Percentiles rank a stretch among this genome's conserved stretches.
These are phyloP conservation scores for Ligdia adustata DNA, from an alignment of 2,888 invertebrate genomes.

Conservation along the genomic window DNA sequence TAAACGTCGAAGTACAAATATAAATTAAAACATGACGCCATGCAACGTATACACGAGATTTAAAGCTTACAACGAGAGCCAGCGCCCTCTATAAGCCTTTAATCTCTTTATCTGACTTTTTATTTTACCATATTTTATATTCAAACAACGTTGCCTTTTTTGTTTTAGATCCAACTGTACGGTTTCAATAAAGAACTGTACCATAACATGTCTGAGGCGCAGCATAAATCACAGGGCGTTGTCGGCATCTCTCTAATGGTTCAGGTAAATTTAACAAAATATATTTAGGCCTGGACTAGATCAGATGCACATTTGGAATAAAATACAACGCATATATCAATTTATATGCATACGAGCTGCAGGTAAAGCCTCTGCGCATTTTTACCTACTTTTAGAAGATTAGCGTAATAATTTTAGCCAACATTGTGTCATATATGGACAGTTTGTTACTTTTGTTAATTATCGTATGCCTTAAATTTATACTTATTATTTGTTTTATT, in stretches of 20 bases:
- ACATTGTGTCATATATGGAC: no score
- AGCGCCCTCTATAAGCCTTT: not conserved
- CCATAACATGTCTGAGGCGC: conserved; percentile 98
- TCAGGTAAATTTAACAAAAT: conserved; percentile 92
- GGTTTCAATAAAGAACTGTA: conserved; percentile 99
- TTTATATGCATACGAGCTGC: no score
- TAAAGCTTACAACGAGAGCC: not conserved
- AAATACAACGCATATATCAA: no score
- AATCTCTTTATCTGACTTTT: conserved; percentile 3
- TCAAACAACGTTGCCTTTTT: not conserved
- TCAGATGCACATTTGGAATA: no score
- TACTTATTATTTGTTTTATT: not conserved
- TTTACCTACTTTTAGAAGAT: no score
- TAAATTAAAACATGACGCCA: not conserved
- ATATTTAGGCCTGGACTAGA: no score
- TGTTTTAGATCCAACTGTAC: conserved; percentile 94
- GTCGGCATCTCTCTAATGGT: conserved; percentile 98
- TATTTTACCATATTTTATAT: not conserved
- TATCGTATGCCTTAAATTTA: not conserved
- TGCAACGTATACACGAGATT: not conserved
- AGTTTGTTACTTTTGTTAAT: no score
- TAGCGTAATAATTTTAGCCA: no score
- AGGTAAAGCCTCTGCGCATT: no score
- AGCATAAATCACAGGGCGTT: conserved; percentile 98
- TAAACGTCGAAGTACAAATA: not conserved